These are phyloP conservation scores for Gandaritis pyraliata DNA, from an alignment of 2,888 invertebrate species.

Conservation along the genomic window DNA sequence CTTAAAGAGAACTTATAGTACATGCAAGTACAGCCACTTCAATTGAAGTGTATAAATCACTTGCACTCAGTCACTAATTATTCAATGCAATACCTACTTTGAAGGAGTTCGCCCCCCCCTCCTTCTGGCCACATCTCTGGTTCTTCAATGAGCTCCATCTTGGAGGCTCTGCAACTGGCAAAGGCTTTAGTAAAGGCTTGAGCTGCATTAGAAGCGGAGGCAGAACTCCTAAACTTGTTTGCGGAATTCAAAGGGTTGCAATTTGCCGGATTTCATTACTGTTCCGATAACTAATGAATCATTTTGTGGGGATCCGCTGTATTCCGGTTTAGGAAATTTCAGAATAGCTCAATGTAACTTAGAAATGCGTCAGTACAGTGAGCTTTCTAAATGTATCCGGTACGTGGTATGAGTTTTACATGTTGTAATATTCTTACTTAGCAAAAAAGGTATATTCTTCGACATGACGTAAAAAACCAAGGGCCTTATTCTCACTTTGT, in stretches of 20 bases:
- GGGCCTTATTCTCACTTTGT: too few species aligned
- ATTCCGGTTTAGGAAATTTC: constrained; percentile 11
- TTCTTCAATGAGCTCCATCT: constrained; percentile 48
- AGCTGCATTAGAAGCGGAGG: constrained; percentile 47
- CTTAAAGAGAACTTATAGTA: too few species aligned
- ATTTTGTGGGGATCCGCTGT: constrained; percentile 11
- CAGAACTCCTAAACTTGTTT: constrained; percentile 53
- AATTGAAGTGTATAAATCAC: constrained; percentile 17
- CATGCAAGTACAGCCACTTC: not conserved
- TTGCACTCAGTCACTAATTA: constrained; percentile 36
- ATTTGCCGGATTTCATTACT: constrained; percentile 46
- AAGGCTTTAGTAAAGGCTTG: constrained; percentile 49
- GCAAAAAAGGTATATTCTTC: too few species aligned
- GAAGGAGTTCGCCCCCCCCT: not conserved
- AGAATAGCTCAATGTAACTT: not conserved
- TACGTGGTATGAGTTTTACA: too few species aligned
- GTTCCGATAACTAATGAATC: constrained; percentile 31
- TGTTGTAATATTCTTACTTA: too few species aligned
- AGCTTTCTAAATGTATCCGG: not conserved
- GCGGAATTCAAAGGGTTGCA: constrained; percentile 50
- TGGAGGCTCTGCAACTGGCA: constrained; percentile 50
- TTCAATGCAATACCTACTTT: constrained; percentile 26
- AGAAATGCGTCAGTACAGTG: not conserved
- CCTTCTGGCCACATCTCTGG: not conserved
- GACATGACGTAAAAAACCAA: too few species aligned